phyloP scores from a whole-genome alignment of 2,113 vertebrate genomes.

The Microcebus ravelobensis region DNA sequence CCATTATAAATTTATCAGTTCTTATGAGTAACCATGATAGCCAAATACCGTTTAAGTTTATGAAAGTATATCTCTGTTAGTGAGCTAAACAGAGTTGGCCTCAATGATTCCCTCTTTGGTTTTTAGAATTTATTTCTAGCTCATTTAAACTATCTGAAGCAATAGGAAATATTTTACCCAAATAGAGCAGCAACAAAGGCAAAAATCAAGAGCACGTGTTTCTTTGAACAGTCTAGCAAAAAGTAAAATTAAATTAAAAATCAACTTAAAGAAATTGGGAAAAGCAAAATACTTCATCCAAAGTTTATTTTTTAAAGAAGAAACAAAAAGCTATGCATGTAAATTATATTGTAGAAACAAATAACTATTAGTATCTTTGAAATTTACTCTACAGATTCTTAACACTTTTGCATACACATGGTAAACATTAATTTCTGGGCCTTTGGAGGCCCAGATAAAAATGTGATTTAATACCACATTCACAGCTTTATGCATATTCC shows the following conservation, averaged over 20 bases:
- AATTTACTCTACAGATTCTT: background rate
- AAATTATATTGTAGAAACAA: conserved; percentile 30
- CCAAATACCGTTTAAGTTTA: conserved; percentile 76
- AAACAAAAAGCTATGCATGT: background rate
- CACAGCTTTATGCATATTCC: conserved; percentile 59
- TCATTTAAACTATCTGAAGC: conserved; percentile 43
- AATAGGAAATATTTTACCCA: background rate
- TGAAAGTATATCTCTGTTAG: conserved; percentile 72
- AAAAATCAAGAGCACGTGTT: background rate
- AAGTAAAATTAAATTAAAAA: background rate
- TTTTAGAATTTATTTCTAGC: conserved; percentile 38
- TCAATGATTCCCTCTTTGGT: conserved; percentile 53
- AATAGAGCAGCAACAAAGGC: background rate
- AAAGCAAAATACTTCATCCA: background rate
- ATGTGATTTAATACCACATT: conserved; percentile 68
- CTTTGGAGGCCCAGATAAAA: no score
- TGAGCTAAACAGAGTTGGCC: conserved; percentile 57
- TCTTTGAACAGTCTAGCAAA: background rate
- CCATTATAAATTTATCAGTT: conserved; percentile 79
- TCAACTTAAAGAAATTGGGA: background rate
- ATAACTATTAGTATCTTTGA: conserved; percentile 17
- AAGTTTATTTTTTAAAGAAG: background rate
- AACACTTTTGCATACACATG: conserved; percentile 40
- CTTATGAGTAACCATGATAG: conserved; percentile 76
- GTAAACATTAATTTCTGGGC: conserved; percentile 68